Conservation (phyloP, 2,797 vertebrate species). For the Falco concolor region DNA sequence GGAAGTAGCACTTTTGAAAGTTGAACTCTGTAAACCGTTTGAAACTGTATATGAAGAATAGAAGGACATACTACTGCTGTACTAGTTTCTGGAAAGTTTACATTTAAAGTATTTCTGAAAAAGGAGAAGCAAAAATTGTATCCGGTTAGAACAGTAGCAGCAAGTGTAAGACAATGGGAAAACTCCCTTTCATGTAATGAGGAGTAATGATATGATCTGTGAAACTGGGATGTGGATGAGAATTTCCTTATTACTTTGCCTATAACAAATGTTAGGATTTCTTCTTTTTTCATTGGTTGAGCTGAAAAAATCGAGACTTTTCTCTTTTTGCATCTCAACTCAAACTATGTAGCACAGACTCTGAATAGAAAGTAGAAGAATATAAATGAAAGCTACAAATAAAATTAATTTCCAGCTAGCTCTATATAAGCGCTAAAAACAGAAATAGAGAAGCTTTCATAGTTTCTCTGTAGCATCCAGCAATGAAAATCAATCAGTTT, state of each 20-base stretch:
- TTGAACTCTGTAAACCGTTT: not conserved
- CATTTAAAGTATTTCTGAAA: not conserved
- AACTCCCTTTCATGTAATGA: not conserved
- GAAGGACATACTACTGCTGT: not conserved
- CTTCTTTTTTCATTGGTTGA: not conserved
- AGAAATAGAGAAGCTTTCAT: constrained; percentile 30
- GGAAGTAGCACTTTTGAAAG: not conserved
- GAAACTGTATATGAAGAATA: not conserved
- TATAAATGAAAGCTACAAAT: constrained; percentile 4
- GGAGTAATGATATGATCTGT: not conserved
- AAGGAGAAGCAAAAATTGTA: not conserved
- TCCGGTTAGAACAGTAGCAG: not conserved
- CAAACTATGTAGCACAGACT: not conserved
- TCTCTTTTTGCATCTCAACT: not conserved
- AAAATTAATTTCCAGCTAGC: constrained; percentile 1
- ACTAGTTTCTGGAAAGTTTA: not conserved
- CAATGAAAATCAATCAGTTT: constrained; percentile 13
- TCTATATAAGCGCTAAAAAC: constrained; percentile 10
- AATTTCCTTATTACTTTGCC: not conserved
- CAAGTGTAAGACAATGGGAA: not conserved
- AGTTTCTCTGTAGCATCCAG: not conserved
- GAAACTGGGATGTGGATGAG: not conserved
- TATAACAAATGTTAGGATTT: constrained; percentile 33
- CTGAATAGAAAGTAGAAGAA: not conserved
- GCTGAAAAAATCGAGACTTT: not conserved